phyloP scores from a whole-genome alignment of 2,797 vertebrate genomes.

The Sebastes kiyomatsui region DNA sequence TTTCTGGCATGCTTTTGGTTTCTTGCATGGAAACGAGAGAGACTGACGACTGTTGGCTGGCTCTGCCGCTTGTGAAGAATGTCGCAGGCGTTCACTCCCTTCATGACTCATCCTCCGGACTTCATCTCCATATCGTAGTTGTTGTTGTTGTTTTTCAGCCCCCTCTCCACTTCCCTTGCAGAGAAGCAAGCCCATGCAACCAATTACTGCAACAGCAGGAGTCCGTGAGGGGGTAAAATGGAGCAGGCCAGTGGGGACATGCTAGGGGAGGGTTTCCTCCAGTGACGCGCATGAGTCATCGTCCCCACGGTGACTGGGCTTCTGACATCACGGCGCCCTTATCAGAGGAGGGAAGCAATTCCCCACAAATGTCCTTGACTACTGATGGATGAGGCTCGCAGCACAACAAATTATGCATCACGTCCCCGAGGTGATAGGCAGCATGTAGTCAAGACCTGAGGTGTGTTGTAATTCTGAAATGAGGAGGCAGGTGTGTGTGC shows the following conservation, averaged over 20 bases:
- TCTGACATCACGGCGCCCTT: conserved; percentile 65
- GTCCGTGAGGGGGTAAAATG: conserved; percentile 28
- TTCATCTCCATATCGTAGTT: conserved; percentile 41
- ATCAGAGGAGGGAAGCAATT: conserved; percentile 51
- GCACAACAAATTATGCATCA: conserved; percentile 33
- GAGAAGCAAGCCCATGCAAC: conserved; percentile 24
- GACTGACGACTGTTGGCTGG: background rate
- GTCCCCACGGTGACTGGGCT: conserved; percentile 42
- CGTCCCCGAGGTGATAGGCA: background rate
- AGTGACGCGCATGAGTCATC: conserved; percentile 66
- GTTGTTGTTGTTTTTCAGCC: conserved; percentile 36
- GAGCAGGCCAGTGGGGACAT: conserved; percentile 29
- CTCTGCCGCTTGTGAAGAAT: conserved; percentile 8
- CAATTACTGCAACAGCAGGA: conserved; percentile 48
- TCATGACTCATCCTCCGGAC: conserved; percentile 61
- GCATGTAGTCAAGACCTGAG: conserved; percentile 28
- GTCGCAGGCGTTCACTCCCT: conserved; percentile 13
- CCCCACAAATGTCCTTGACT: conserved; percentile 54
- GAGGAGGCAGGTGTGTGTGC: conserved; percentile 32
- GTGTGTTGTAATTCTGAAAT: conserved; percentile 25
- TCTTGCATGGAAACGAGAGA: conserved; percentile 21
- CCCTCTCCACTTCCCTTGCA: background rate
- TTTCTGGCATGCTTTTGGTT: conserved; percentile 6
- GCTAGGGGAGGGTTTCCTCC: conserved; percentile 17
- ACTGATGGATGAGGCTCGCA: conserved; percentile 20